phyloP scores from a whole-genome alignment of 2,113 vertebrate species.

The Calidris pugnax region DNA sequence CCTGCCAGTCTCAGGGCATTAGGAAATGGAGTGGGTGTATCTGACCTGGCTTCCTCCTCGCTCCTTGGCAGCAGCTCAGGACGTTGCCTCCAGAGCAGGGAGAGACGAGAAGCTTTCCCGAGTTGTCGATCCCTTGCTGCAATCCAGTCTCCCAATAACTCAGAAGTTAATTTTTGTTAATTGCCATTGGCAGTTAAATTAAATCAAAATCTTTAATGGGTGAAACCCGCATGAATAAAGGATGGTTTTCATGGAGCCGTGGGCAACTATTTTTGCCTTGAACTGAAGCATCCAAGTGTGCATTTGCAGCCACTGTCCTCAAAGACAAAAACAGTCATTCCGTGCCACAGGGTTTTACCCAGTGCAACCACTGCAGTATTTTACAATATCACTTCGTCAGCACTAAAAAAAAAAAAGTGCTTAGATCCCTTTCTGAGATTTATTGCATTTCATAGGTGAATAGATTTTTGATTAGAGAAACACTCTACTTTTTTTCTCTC shows the following conservation, averaged over 20 bases:
- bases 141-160: rapidly evolving
- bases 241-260: background rate
- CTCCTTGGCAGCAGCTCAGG: background rate
- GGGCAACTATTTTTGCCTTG: background rate
- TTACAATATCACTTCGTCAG: background rate
- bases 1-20: background rate
- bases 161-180: background rate
- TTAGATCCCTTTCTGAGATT: background rate
- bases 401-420: background rate
- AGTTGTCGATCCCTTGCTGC: background rate
- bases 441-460: background rate
- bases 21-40: background rate
- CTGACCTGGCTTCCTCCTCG: background rate
- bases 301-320: background rate
- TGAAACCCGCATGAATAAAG: background rate
- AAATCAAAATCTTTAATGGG: background rate
- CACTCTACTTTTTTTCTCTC: background rate
- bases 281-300: background rate
- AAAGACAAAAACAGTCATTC: background rate
- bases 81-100: background rate
- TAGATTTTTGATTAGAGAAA: background rate
- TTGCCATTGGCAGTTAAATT: background rate
- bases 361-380: background rate
- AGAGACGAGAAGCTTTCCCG: background rate
- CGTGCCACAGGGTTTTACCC: background rate